These are phyloP conservation scores for Sebastes steindachneri DNA, from an alignment of 2,797 vertebrate species.

Conservation along the genomic window DNA sequence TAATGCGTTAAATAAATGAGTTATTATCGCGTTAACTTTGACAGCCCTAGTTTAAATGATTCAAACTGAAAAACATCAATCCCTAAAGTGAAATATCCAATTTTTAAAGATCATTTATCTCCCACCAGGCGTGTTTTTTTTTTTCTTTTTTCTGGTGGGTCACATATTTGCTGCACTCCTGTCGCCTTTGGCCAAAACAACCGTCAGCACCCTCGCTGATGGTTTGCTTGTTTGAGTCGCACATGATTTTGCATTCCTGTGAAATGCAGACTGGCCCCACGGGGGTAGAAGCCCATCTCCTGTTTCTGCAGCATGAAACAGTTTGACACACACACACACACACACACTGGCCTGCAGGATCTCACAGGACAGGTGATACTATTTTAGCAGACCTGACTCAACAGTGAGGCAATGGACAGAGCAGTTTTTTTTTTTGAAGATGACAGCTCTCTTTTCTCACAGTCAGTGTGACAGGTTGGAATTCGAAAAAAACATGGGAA, in stretches of 20 bases:
- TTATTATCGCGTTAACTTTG: neutral
- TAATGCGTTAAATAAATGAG: no score
- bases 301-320: slow-evolving; percentile 62
- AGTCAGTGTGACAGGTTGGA: slow-evolving; percentile 57
- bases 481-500: slow-evolving; percentile 73
- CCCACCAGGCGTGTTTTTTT: slow-evolving; percentile 8
- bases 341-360: slow-evolving; percentile 47
- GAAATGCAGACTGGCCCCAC: slow-evolving; percentile 66
- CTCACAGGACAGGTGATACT: slow-evolving; percentile 66
- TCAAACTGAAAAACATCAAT: slow-evolving; percentile 9
- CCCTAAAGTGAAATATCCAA: slow-evolving; percentile 18
- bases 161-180: slow-evolving; percentile 58
- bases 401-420: slow-evolving; percentile 24
- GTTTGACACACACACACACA: slow-evolving; percentile 18
- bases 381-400: slow-evolving; percentile 45
- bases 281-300: slow-evolving; percentile 69
- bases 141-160: neutral
- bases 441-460: slow-evolving; percentile 67
- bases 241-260: slow-evolving; percentile 69
- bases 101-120: slow-evolving; percentile 44
- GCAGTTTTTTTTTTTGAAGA: neutral
- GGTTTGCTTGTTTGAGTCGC: slow-evolving; percentile 57
- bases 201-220: slow-evolving; percentile 47
- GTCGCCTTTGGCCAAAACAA: slow-evolving; percentile 76
- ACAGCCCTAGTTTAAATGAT: neutral